Percentiles rank a stretch among this genome's conserved stretches.
Conservation (phyloP, 1,140 invertebrate genomes). For the Triops longicaudatus region DNA sequence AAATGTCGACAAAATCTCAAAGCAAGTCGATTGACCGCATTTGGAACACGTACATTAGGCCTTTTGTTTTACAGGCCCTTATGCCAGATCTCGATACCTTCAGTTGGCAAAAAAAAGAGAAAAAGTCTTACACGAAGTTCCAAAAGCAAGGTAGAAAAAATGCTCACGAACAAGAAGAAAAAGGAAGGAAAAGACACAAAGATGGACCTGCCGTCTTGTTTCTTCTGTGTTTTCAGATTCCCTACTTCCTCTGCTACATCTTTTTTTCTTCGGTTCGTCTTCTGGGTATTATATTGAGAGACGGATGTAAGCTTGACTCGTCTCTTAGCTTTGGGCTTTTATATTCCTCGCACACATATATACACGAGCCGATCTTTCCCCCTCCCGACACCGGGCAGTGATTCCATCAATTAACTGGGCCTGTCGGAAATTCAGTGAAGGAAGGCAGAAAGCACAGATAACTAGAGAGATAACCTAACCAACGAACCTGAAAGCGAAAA, state of each 20-base stretch:
- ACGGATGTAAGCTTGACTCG: constrained; percentile 14
- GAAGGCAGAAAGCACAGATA: constrained; percentile 3
- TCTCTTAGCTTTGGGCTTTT: constrained; percentile 3
- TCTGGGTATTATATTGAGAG: not conserved
- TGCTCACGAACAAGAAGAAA: not conserved
- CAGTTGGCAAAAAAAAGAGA: too few species aligned
- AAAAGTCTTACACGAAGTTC: too few species aligned
- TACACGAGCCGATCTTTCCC: not conserved
- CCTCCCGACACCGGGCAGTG: not conserved
- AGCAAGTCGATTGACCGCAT: too few species aligned
- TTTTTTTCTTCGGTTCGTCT: constrained; percentile 21
- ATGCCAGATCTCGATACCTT: too few species aligned
- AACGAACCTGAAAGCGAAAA: not conserved
- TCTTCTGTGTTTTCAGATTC: constrained; percentile 28
- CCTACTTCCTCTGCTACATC: constrained; percentile 31
- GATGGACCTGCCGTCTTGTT: constrained; percentile 13
- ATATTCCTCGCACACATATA: not conserved
- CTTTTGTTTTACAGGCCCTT: too few species aligned
- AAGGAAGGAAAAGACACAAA: not conserved
- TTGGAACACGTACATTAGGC: too few species aligned
- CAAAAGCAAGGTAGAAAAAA: too few species aligned
- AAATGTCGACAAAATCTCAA: too few species aligned
- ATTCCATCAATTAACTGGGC: constrained; percentile 13
- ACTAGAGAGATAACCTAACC: not conserved
- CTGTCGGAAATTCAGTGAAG: constrained; percentile 2